phyloP scores from a whole-genome alignment of 2,797 vertebrate species.

The Tolypeutes matacus region DNA sequence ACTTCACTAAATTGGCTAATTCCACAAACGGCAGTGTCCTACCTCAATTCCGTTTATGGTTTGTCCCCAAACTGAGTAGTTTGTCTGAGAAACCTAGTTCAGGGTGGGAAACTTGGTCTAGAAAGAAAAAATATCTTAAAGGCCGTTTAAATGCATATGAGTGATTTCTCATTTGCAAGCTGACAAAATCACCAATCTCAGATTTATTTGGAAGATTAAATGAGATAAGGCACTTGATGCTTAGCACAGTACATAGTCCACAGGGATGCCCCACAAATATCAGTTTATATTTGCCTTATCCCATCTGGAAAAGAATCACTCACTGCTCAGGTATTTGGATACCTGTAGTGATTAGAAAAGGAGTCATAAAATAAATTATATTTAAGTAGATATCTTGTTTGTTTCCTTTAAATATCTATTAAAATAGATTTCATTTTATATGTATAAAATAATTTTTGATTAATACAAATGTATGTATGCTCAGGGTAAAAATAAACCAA shows the following conservation, averaged over 20 bases:
- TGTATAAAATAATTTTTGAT: not conserved
- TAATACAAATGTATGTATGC: not conserved
- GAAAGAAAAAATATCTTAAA: not conserved
- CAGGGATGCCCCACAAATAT: not conserved
- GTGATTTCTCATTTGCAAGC: not conserved
- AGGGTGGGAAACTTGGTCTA: not conserved
- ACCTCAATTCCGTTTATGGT: not conserved
- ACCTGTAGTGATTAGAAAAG: not conserved
- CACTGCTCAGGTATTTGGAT: not conserved
- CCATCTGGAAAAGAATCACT: not conserved
- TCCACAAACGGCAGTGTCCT: not conserved
- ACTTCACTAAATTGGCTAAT: not conserved
- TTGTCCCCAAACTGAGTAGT: not conserved
- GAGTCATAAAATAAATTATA: not conserved
- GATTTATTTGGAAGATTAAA: not conserved
- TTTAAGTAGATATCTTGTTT: not conserved
- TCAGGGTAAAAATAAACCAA: not conserved
- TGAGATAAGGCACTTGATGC: not conserved
- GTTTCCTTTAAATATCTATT: not conserved
- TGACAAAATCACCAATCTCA: not conserved
- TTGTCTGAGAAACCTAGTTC: not conserved
- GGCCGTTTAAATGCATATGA: not conserved
- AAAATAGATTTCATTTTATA: not conserved
- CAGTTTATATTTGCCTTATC: not conserved
- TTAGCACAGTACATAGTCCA: not conserved